Conservation (phyloP, 2,113 vertebrate species). For the Perca flavescens region DNA sequence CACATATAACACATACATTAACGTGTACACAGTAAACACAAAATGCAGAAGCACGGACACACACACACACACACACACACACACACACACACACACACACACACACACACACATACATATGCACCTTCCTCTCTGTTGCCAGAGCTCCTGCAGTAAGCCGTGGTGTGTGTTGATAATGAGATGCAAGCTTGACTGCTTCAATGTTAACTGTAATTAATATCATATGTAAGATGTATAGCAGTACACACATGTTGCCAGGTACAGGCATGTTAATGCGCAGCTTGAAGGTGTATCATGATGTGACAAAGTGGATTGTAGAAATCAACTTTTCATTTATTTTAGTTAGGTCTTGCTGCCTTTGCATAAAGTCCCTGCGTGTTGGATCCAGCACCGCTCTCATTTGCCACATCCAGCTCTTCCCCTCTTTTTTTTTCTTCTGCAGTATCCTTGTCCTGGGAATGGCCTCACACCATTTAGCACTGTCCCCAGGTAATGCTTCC, state of each 20-base stretch:
- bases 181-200: constrained; percentile 48
- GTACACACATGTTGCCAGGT: constrained; percentile 8
- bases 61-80: neutral
- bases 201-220: constrained; percentile 73
- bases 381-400: constrained; percentile 53
- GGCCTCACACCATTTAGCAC: constrained; percentile 59
- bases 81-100: neutral
- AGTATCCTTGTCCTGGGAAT: constrained; percentile 67
- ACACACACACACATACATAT: neutral
- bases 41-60: neutral
- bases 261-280: constrained; percentile 5
- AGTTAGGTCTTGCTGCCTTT: constrained; percentile 49
- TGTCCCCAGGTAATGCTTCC: constrained; percentile 76
- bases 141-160: constrained; percentile 4
- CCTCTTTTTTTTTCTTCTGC: constrained; percentile 43
- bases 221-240: constrained; percentile 33
- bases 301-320: constrained; percentile 30
- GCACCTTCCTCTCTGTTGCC: constrained; percentile 15
- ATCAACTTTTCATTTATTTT: constrained; percentile 52
- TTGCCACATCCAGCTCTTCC: constrained; percentile 60
- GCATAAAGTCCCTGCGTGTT: constrained; percentile 26
- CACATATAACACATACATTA: neutral
- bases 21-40: neutral
- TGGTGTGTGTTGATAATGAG: constrained; percentile 55
- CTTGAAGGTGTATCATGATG: constrained; percentile 12